Conservation (phyloP, 2,113 vertebrate species). For the Himantopus leucocephalus region DNA sequence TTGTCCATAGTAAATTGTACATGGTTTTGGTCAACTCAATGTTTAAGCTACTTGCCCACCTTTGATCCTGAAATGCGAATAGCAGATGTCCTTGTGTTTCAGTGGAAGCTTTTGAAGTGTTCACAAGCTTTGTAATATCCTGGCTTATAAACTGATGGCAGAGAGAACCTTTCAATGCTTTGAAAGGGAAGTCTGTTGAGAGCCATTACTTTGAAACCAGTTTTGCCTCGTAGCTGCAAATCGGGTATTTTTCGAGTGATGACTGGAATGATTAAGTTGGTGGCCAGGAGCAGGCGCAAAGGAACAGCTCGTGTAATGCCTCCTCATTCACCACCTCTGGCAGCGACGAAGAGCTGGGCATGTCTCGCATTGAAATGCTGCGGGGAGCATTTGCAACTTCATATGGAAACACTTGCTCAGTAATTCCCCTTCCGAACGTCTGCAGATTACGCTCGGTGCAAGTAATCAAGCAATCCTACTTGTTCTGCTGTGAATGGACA, state of each 20-base stretch:
- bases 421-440: background rate
- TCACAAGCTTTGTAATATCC: background rate
- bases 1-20: background rate
- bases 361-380: background rate
- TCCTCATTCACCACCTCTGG: background rate
- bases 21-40: background rate
- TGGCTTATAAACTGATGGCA: background rate
- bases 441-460: background rate
- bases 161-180: background rate
- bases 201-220: background rate
- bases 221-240: background rate
- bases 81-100: conserved; percentile 12
- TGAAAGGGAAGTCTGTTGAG: background rate
- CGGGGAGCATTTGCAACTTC: background rate
- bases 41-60: background rate
- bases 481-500: background rate
- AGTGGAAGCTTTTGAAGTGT: background rate
- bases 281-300: background rate
- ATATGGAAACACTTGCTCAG: background rate
- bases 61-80: background rate
- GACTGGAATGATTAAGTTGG: background rate
- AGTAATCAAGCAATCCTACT: background rate
- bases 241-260: background rate
- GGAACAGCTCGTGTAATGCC: background rate
- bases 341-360: background rate